Evolutionary conservation across 2,888 invertebrate genomes (phyloP).

Genomic region (Arctia plantaginis): DNA sequence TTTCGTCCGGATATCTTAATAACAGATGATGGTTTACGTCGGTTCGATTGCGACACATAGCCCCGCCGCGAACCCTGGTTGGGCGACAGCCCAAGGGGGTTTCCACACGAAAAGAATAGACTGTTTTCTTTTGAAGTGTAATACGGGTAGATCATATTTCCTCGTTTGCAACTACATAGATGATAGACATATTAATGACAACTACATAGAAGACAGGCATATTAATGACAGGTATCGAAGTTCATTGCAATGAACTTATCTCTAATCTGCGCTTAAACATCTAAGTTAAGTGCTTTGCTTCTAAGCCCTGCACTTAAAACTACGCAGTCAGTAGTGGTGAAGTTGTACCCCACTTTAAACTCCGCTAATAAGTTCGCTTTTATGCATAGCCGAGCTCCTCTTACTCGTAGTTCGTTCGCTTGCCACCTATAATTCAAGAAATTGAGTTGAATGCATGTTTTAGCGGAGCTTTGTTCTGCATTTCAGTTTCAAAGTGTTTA

Average conservation of each 20-base stretch:
- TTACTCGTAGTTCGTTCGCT: slow-evolving; percentile 24
- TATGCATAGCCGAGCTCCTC: slow-evolving; percentile 44
- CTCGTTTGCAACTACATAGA: background rate
- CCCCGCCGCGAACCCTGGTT: background rate
- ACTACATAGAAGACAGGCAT: background rate
- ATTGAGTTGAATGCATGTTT: slow-evolving; percentile 8
- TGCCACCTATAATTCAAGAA: slow-evolving; percentile 18
- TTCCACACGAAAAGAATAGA: no score
- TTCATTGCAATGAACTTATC: slow-evolving; percentile 12
- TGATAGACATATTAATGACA: background rate
- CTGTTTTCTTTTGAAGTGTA: background rate
- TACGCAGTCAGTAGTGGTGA: slow-evolving; percentile 35
- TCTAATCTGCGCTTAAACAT: slow-evolving; percentile 12
- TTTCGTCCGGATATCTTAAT: no score
- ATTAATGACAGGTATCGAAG: background rate
- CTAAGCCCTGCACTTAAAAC: slow-evolving; percentile 40
- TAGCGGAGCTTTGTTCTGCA: slow-evolving; percentile 9
- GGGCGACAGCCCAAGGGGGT: no score
- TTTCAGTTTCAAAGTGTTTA: background rate
- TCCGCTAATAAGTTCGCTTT: slow-evolving; percentile 47
- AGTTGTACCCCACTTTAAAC: slow-evolving; percentile 45
- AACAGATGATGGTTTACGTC: no score
- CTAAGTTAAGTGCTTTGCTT: slow-evolving; percentile 14
- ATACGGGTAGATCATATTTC: background rate
- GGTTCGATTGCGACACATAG: background rate